phyloP scores from a whole-genome alignment of 2,797 vertebrate species.

The Graptemys geographica region DNA sequence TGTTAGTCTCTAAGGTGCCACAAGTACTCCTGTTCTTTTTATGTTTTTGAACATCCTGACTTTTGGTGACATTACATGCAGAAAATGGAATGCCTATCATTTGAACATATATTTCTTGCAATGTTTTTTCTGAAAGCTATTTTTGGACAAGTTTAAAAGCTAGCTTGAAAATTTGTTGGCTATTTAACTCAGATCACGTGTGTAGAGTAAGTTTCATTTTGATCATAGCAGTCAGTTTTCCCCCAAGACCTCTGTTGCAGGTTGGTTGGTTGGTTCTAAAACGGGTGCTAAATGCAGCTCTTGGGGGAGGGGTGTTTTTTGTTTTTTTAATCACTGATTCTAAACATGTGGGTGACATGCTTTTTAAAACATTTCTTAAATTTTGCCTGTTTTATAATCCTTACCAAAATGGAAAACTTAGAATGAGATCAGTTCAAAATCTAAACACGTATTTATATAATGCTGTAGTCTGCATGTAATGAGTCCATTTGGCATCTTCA shows the following conservation, averaged over 20 bases:
- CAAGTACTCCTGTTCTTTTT: background rate
- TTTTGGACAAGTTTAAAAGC: background rate
- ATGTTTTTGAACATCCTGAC: background rate
- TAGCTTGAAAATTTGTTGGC: background rate
- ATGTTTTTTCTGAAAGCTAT: background rate
- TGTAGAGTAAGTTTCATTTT: background rate
- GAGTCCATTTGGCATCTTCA: background rate
- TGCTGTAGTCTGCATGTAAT: background rate
- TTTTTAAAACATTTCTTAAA: background rate
- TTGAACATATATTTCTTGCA: background rate
- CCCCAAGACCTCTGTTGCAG: background rate
- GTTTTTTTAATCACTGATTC: background rate
- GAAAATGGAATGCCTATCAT: background rate
- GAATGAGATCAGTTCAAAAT: background rate
- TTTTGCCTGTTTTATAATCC: background rate
- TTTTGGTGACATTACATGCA: background rate
- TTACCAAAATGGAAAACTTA: background rate
- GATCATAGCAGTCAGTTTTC: background rate
- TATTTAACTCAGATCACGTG: background rate
- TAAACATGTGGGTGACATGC: background rate
- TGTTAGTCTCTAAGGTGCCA: no score
- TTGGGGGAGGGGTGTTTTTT: background rate
- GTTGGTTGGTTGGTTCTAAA: background rate
- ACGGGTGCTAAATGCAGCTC: background rate
- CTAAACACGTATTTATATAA: background rate